Evolutionary conservation across 2,797 vertebrate genomes (phyloP).

Genomic region (Antrozous pallidus): DNA sequence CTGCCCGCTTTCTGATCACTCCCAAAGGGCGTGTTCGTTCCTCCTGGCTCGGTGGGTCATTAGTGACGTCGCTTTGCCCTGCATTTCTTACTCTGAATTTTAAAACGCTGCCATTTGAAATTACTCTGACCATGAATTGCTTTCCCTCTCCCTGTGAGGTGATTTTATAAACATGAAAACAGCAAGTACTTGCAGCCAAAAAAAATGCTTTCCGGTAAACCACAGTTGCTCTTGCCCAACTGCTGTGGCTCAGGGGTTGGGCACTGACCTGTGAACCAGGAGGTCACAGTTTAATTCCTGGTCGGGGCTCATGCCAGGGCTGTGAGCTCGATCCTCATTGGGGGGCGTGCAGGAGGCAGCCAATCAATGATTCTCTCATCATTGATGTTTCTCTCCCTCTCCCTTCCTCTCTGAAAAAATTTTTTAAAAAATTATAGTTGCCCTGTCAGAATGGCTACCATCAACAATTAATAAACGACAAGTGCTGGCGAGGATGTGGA

Average conservation of each 20-base stretch:
- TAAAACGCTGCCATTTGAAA: conserved; percentile 41
- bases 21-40: neutral
- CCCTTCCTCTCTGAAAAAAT: no score
- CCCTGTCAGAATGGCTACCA: no score
- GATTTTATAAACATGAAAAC: conserved; percentile 17
- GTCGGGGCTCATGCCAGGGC: no score
- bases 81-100: conserved; percentile 23
- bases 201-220: neutral
- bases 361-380: no score
- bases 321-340: no score
- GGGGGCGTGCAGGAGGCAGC: no score
- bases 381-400: no score
- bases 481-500: no score
- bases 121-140: neutral
- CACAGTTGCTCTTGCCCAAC: neutral
- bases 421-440: no score
- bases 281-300: no score
- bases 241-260: neutral
- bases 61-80: neutral
- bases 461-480: no score
- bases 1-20: neutral
- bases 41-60: neutral
- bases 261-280: no score
- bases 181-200: neutral
- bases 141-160: neutral